These are phyloP conservation scores for Nymphalis polychloros DNA, from an alignment of 2,888 invertebrate genomes.

Conservation along the genomic window DNA sequence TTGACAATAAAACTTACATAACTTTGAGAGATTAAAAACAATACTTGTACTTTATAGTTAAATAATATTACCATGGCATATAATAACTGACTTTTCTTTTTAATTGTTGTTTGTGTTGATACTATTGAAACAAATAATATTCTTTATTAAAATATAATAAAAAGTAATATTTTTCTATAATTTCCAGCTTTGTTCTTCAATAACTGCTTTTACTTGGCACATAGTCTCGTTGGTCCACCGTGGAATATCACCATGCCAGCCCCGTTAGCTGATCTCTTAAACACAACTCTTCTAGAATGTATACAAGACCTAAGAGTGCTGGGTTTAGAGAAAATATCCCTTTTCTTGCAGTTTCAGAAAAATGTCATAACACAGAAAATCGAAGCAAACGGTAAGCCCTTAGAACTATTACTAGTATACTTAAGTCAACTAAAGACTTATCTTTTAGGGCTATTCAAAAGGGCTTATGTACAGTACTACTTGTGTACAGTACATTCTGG, in stretches of 20 bases:
- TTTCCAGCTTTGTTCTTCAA: constrained; percentile 76
- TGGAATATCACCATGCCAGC: constrained; percentile 64
- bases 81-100: neutral
- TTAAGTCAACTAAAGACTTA: neutral
- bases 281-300: constrained; percentile 60
- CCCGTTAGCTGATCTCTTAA: constrained; percentile 57
- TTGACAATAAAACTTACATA: too few relatives aligned
- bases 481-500: too few relatives aligned
- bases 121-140: neutral
- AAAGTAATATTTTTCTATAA: constrained; percentile 31
- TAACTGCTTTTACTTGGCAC: constrained; percentile 77
- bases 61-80: neutral
- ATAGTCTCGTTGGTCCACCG: constrained; percentile 75
- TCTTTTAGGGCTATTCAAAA: too few relatives aligned
- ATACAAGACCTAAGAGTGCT: constrained; percentile 71
- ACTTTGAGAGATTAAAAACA: too few relatives aligned
- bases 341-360: constrained; percentile 69
- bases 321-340: constrained; percentile 71
- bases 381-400: constrained; percentile 58
- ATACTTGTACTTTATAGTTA: too few relatives aligned
- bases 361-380: constrained; percentile 61
- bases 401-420: neutral
- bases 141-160: too few relatives aligned
- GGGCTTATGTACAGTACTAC: too few relatives aligned
- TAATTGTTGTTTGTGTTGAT: neutral